phyloP scores from a whole-genome alignment of 2,888 invertebrate genomes.

The Parnassius glacialis region DNA sequence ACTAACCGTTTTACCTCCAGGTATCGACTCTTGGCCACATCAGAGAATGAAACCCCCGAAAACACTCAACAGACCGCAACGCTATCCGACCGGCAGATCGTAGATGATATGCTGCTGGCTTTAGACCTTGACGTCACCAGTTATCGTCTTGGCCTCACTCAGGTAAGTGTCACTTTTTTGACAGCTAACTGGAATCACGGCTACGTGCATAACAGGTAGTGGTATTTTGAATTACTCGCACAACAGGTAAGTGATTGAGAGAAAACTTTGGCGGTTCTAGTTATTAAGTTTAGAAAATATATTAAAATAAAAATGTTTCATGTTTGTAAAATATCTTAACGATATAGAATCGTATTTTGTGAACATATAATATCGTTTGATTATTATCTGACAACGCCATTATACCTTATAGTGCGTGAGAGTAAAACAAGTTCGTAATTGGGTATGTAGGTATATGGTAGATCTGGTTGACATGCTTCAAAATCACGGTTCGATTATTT shows the following conservation, averaged over 20 bases:
- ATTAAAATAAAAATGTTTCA: too few relatives aligned
- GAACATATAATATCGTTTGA: too few relatives aligned
- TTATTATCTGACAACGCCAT: too few relatives aligned
- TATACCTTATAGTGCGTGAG: too few relatives aligned
- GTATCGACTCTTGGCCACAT: conserved; percentile 76
- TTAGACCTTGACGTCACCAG: conserved; percentile 92
- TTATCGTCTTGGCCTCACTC: conserved; percentile 94
- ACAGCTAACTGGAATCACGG: conserved; percentile 4
- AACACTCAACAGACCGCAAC: conserved; percentile 44
- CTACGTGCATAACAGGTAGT: conserved; percentile 11
- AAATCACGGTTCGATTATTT: too few relatives aligned
- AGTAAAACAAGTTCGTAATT: too few relatives aligned
- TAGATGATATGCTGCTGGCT: conserved; percentile 90
- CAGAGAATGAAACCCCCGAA: conserved; percentile 54
- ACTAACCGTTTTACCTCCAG: conserved; percentile 39
- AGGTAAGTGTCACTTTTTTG: conserved; percentile 82
- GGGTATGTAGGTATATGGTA: too few relatives aligned
- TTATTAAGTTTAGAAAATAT: too few relatives aligned
- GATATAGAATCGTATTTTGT: too few relatives aligned
- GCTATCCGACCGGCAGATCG: conserved; percentile 83
- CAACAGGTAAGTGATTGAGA: too few relatives aligned
- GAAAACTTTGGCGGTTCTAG: not conserved
- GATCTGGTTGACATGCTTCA: too few relatives aligned
- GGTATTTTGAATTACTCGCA: not conserved
- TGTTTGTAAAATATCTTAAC: too few relatives aligned